A percentile compares a stretch with the other conserved stretches of the same genome.
Conservation (phyloP, 2,888 invertebrate genomes). For the Acanthoscelides obtectus region DNA sequence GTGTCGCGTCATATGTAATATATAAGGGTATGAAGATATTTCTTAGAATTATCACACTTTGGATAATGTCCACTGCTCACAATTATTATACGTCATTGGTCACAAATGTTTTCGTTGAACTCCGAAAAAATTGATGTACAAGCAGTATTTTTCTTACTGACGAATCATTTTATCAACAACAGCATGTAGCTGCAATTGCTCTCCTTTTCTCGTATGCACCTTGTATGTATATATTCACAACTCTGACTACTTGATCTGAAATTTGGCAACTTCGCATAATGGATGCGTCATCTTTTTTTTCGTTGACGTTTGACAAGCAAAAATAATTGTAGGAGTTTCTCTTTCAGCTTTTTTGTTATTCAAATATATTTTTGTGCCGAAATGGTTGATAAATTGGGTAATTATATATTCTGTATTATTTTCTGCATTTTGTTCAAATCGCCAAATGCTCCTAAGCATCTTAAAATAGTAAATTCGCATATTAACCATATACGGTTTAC, state of each 20-base stretch:
- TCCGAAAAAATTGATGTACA: too few species aligned
- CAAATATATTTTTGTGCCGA: conserved; percentile 21
- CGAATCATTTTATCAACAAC: too few species aligned
- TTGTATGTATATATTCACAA: too few species aligned
- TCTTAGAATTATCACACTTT: too few species aligned
- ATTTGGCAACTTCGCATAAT: neutral
- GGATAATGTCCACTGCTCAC: too few species aligned
- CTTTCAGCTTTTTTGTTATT: neutral
- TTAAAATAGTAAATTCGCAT: neutral
- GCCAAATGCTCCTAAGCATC: neutral
- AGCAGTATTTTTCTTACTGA: too few species aligned
- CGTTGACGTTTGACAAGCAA: neutral
- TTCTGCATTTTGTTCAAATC: neutral
- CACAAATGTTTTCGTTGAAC: too few species aligned
- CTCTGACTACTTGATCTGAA: neutral
- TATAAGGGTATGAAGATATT: too few species aligned
- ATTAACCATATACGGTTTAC: neutral
- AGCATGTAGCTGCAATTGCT: too few species aligned
- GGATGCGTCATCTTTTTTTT: neutral
- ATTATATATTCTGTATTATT: conserved; percentile 24
- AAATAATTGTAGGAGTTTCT: neutral
- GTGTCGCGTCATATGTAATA: too few species aligned
- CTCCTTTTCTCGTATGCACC: too few species aligned
- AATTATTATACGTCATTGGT: too few species aligned
- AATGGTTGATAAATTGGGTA: conserved; percentile 62